Evolutionary conservation across 2,797 vertebrate species (phyloP), one percentile per base, ranked within the genome.

Genomic region (Falco berigora): DNA sequence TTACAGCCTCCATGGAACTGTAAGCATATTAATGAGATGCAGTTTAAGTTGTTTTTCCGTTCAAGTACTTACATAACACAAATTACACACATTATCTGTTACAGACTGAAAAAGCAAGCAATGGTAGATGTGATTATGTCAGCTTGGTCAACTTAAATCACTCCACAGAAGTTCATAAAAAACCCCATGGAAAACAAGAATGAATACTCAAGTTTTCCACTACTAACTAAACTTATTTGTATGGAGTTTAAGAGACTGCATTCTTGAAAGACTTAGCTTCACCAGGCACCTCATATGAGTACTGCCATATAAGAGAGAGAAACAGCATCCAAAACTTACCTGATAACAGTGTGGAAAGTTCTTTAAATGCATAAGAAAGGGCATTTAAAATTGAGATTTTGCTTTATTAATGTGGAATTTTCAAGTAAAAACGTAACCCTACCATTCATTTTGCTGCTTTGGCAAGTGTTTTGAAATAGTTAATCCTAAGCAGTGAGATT

Each of bases 21-120:
- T 38, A 44, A 86, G 72, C 28, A 47, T 84, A 95, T 93, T 94
- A 89, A 94, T 86, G 82, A 97, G 84, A 77, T 58, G 63, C 92
- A 73, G 25, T 81, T 90, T 19, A 88, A 79, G 72, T 74, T 95
- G 93, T 75, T 94, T 87, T 94, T 55, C 78, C 84, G 75, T 89
- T 96, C 81, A 95, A 88, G 42, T 42, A 71, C 40, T 92, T 96
- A 92, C 73, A 67, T 88, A 96, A 95, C 63, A 86, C 83, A 88
- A 92, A 82, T 64, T 63, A 82, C 94, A 95, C 32, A 83, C 32
- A 47, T 91, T 88, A 88, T 77, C 77, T 68, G 55, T 27, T 77
- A 85, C 36, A 44, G 77, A 63, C 71, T 55, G 50, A 88, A 94
- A 88, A 95, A 67, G 52, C 32, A 42, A 94, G 47, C 61, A 88